phyloP scores from a whole-genome alignment of 2,888 invertebrate species.

The Zonitis immaculata region DNA sequence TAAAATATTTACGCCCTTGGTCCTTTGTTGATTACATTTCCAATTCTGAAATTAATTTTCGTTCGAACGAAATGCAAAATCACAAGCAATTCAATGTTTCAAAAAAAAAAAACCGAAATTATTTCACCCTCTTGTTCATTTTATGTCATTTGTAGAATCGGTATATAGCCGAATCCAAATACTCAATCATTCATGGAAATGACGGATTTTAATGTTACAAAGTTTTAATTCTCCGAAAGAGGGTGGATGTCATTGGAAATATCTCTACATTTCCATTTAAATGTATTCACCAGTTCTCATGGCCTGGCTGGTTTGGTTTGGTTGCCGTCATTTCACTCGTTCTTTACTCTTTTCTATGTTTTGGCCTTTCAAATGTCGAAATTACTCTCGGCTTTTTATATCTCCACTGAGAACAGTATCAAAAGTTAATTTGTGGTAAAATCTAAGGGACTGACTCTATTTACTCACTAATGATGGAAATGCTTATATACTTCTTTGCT shows the following conservation, averaged over 20 bases:
- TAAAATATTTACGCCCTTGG: conserved; percentile 43
- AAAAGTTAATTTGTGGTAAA: conserved; percentile 51
- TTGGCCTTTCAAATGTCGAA: conserved; percentile 36
- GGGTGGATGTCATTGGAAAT: conserved; percentile 43
- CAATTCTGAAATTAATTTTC: conserved; percentile 48
- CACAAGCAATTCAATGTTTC: conserved; percentile 41
- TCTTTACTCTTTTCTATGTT: conserved; percentile 8
- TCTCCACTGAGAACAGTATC: conserved; percentile 49
- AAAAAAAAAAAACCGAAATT: conserved; percentile 47
- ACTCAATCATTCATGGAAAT: conserved; percentile 50
- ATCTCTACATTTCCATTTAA: conserved; percentile 49
- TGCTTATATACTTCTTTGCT: conserved; percentile 35
- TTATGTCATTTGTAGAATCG: conserved; percentile 34
- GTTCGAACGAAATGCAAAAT: conserved; percentile 45
- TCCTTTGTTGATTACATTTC: conserved; percentile 46
- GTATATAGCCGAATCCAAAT: conserved; percentile 41
- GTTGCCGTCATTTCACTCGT: conserved; percentile 20
- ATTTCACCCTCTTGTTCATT: conserved; percentile 43
- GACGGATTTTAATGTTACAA: conserved; percentile 49
- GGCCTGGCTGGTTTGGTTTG: conserved; percentile 20
- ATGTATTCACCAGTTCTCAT: conserved; percentile 37
- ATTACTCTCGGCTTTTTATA: conserved; percentile 48
- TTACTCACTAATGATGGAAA: conserved; percentile 47
- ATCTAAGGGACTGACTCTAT: conserved; percentile 45
- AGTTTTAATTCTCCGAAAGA: conserved; percentile 44